Percentiles rank a stretch among this genome's conserved stretches.
Conservation (phyloP, 2,113 vertebrate species). For the Protomyctophum bolini region DNA sequence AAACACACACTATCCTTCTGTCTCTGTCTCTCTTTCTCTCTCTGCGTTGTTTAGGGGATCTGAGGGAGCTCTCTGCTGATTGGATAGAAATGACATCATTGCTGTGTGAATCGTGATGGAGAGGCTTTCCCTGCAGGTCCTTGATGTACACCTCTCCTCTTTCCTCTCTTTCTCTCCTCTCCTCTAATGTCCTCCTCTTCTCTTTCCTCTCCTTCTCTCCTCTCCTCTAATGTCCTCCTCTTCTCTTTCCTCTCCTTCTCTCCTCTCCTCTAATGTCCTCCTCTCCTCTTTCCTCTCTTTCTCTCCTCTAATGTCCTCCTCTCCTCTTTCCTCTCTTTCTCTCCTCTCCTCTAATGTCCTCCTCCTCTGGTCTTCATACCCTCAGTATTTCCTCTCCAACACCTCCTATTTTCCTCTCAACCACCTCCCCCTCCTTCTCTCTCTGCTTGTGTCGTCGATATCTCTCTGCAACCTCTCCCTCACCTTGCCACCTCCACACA, state of each 20-base stretch:
- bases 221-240: no score
- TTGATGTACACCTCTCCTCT: conserved; percentile 5
- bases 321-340: neutral
- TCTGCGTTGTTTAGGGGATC: neutral
- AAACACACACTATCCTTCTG: neutral
- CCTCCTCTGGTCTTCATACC: neutral
- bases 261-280: neutral
- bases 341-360: neutral
- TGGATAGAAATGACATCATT: conserved; percentile 80
- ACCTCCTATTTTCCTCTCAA: no score
- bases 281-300: neutral
- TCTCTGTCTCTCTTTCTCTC: neutral
- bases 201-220: neutral
- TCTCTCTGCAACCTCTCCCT: neutral
- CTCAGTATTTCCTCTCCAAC: neutral
- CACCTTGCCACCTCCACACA: neutral
- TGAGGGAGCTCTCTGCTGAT: conserved; percentile 55
- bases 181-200: neutral
- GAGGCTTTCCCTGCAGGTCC: conserved; percentile 57
- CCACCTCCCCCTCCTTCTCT: neutral
- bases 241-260: neutral
- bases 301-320: neutral
- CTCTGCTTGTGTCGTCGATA: neutral
- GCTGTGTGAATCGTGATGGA: conserved; percentile 50
- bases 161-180: neutral